phyloP scores from a whole-genome alignment of 2,113 vertebrate species.

The Podilymbus podiceps region DNA sequence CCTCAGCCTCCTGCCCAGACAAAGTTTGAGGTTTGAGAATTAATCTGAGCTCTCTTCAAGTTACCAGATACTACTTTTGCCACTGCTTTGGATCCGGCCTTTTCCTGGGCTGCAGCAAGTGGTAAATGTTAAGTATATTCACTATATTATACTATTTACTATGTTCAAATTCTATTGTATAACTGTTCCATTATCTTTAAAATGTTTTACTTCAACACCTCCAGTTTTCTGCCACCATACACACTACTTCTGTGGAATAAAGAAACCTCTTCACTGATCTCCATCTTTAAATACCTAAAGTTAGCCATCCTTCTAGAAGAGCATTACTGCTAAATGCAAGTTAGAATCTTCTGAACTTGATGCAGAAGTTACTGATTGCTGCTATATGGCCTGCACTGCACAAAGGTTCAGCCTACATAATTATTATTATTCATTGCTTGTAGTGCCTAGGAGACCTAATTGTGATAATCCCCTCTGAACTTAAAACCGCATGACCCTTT shows the following conservation, averaged over 20 bases:
- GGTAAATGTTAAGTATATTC: not conserved
- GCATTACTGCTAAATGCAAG: not conserved
- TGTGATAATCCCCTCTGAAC: slow-evolving; percentile 59
- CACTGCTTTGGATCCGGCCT: not conserved
- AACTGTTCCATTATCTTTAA: not conserved
- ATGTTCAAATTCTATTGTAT: not conserved
- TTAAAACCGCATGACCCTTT: slow-evolving; percentile 33
- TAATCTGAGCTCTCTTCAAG: not conserved
- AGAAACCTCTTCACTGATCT: not conserved
- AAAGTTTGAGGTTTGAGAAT: not conserved
- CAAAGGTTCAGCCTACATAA: slow-evolving; percentile 7
- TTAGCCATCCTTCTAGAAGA: not conserved
- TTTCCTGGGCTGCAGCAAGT: not conserved
- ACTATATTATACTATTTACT: not conserved
- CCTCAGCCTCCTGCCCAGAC: not conserved
- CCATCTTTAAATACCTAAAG: not conserved
- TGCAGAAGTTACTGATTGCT: not conserved
- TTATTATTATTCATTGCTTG: slow-evolving; percentile 58
- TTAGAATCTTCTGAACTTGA: not conserved
- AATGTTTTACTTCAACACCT: not conserved
- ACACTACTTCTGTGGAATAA: not conserved
- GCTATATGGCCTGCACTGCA: slow-evolving; percentile 4
- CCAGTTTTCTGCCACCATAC: not conserved
- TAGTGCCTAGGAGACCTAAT: slow-evolving; percentile 54
- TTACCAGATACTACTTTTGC: not conserved